Base-by-base conservation (phyloP, 2,797 vertebrate species). In the Sebastes cheni region DNA sequence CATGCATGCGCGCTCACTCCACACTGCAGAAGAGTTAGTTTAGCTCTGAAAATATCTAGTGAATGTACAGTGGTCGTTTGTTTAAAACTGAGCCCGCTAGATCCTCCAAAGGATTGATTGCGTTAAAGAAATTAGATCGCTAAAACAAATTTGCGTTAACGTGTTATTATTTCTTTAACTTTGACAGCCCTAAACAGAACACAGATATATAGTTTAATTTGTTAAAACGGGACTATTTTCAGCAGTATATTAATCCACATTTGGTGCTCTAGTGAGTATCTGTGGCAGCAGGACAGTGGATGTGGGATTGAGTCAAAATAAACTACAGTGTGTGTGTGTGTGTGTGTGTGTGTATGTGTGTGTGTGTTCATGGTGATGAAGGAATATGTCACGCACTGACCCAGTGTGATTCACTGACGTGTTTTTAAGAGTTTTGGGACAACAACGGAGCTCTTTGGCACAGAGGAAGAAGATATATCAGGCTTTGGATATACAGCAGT, bases 1-100 rank as follows among this genome's bases (percentile, higher is more conserved):
- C 36, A 1, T 39, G 36, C 36, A 39, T 39, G 36, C 36, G 36
- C 0, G 36, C 5, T 0, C 36, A 39, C 36, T 39, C 0, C 36
- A 39, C 36, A 39, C 36, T 39, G 36, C 13, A 39, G 36, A 6
- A 39, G 5, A 39, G 36, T 39, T 39, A 14, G 36, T 39, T 39
- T 14, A 39, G 36, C 36, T 39, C 36, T 39, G 36, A 39, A 0
- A 39, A 39, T 39, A 39, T 39, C 36, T 39, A 39, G 36, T 39
- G 36, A 39, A 32, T 32, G 12, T 6, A 5, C 36, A 39, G 36
- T 39, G 36, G 36, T 6, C 13, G 36, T 39, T 39, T 39, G 36
- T 42, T 42, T 42, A 42, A 42, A 42, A 42, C 39, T 42, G 39
- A 42, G 39, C 39, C 39, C 39, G 39, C 39, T 42, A 42, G 39